Conservation (phyloP, 2,888 invertebrate species). For the Ceraclea dissimilis region DNA sequence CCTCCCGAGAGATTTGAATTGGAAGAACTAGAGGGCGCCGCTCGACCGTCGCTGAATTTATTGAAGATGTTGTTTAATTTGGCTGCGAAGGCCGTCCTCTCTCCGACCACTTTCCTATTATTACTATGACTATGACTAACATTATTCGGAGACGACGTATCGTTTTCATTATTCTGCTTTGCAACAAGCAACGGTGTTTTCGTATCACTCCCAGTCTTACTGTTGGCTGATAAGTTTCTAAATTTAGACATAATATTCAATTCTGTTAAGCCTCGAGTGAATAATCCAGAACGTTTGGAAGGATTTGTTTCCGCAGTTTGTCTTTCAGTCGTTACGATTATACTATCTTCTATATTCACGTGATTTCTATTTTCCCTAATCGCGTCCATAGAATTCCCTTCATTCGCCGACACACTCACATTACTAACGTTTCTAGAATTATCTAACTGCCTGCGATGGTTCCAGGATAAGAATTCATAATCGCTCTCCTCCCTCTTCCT, state of each 20-base stretch:
- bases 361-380: background rate
- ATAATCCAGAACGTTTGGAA: constrained; percentile 28
- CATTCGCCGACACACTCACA: too few species aligned
- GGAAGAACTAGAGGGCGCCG: background rate
- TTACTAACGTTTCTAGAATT: too few species aligned
- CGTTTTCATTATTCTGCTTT: constrained; percentile 20
- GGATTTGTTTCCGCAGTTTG: background rate
- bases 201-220: background rate
- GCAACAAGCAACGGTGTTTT: background rate
- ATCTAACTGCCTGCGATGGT: too few species aligned
- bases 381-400: background rate
- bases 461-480: constrained; percentile 24
- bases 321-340: background rate
- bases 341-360: background rate
- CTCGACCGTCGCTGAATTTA: constrained; percentile 7
- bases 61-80: constrained; percentile 19
- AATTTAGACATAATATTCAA: constrained; percentile 26
- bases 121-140: background rate
- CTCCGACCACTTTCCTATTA: background rate
- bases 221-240: background rate
- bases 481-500: constrained; percentile 3
- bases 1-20: background rate
- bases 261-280: constrained; percentile 43
- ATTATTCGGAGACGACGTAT: background rate
- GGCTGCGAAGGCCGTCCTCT: constrained; percentile 7